Evolutionary conservation across 2,113 vertebrate genomes (phyloP), one percentile per base, ranked within the genome.

Genomic region (Phoxinus phoxinus): DNA sequence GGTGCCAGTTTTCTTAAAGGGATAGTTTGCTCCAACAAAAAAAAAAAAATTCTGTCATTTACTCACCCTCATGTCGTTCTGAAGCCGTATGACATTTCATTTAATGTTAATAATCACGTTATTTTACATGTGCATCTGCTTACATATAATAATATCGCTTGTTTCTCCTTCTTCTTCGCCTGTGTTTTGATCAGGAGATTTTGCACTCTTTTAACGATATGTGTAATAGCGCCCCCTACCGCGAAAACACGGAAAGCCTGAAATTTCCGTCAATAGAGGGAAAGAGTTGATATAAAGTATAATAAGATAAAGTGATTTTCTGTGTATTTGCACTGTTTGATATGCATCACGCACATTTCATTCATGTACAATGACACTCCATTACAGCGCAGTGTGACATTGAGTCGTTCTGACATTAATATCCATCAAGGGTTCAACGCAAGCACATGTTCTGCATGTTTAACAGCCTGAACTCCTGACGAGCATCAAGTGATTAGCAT

Each of bases 391-490:
- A 58, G 72, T 74, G 72, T 48, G 41, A 74, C 32, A 9, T 5
- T 71, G 13, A 63, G n/a, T 63, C n/a, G n/a, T 4, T 80, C 77
- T 63, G 58, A 63, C 77, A 63, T 80, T 80, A 63, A 63, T 27
- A 80, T 63, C 37, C 77, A 80, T 80, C 77, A 80, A 41, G 76
- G 17, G 32, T 79, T 78, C 51, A 37, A 15, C 21, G 56, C 23
- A 11, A 63, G 7, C 67, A 41, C n/a, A 71, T 56, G 53, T 71
- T 41, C 35, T 11, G 44, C 30, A 48, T 65, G 44, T 58, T 25
- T 46, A 61, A 69, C 41, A 59, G 32, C 15, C 13, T 61, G 56
- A 75, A 59, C 53, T 59, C 74, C 19, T 35, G 76, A 78, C n/a
- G 13, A 80, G 37, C 77, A 25, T 44, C 35, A 13, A 51, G 23